Percentiles rank a stretch among this genome's conserved stretches.
These are phyloP conservation scores for Neopelma chrysocephalum DNA, from an alignment of 2,797 vertebrate genomes.

Conservation along the genomic window DNA sequence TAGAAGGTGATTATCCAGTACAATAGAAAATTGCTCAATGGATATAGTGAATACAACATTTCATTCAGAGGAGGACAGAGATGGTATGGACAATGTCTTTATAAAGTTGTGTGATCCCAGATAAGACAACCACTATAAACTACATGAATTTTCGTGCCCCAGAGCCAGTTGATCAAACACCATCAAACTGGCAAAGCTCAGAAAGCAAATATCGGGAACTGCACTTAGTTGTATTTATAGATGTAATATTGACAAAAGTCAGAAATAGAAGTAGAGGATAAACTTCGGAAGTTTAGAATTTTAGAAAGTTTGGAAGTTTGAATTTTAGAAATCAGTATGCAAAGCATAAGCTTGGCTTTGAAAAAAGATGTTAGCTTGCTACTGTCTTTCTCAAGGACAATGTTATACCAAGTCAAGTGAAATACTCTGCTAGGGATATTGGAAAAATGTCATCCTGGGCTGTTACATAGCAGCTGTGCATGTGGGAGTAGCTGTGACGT, in stretches of 20 bases:
- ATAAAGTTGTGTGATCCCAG: background rate
- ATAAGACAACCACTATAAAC: background rate
- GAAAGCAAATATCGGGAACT: background rate
- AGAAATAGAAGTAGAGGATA: background rate
- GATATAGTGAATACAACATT: background rate
- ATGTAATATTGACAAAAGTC: background rate
- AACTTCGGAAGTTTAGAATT: background rate
- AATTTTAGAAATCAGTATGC: background rate
- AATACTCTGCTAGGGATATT: background rate
- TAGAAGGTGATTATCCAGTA: background rate
- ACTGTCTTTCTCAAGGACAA: background rate
- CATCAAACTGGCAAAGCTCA: background rate
- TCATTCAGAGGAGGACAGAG: background rate
- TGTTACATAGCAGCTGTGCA: background rate
- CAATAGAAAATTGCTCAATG: background rate
- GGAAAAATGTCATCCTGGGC: background rate
- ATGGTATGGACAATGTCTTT: fast-evolving
- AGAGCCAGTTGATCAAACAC: background rate
- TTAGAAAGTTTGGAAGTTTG: background rate
- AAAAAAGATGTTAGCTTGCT: background rate
- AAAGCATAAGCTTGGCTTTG: background rate
- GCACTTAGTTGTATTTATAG: background rate
- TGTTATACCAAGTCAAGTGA: background rate
- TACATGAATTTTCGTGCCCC: background rate
- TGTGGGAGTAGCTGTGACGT: background rate